Evolutionary conservation across 2,888 invertebrate species (phyloP), one percentile per base, ranked within the genome.

Genomic region (Zelleria hepariella): DNA sequence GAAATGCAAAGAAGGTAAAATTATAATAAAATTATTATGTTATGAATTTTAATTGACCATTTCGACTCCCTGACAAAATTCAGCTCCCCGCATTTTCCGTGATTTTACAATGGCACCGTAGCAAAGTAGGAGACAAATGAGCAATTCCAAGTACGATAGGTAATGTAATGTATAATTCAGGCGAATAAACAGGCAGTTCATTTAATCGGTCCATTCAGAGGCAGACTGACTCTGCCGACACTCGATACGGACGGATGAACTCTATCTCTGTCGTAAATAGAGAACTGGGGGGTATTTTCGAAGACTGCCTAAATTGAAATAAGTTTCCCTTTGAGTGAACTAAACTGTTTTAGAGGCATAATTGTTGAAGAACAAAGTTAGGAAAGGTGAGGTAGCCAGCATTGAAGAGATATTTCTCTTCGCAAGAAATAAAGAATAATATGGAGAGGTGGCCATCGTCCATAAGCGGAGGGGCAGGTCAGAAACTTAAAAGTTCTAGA

Each of bases 181-280:
- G 74, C 77, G 74, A 64, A 72, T 73, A 74, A 75, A 74, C 72
- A 74, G 59, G 54, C 63, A 65, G 67, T 69, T 68, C 72, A 71
- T 77, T 77, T 71, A 73, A 76, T 75, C 74, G 69, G 70, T 77
- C 76, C 73, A 74, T 77, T 78, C 72, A 71, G 67, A 67, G 66
- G 67, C 66, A 67, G 70, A 68, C 70, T 68, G 68, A 63, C 64
- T 61, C 64, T 64, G 64, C 63, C 69, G 70, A 70, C 69, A 70
- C 69, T 68, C 67, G 69, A 67, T 66, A 68, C 73, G 77, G 69
- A 70, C 77, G 77, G 73, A 68, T 80, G 79, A 77, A 78, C 73
- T 73, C 77, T 73, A 79, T 80, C 75, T 73, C 77, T 67, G 72
- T 74, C 69, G 74, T 71, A 71, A 75, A 73, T 71, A 71, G 72